phyloP scores from a whole-genome alignment of 2,888 invertebrate species.

The Scrobipalpa atriplicella region DNA sequence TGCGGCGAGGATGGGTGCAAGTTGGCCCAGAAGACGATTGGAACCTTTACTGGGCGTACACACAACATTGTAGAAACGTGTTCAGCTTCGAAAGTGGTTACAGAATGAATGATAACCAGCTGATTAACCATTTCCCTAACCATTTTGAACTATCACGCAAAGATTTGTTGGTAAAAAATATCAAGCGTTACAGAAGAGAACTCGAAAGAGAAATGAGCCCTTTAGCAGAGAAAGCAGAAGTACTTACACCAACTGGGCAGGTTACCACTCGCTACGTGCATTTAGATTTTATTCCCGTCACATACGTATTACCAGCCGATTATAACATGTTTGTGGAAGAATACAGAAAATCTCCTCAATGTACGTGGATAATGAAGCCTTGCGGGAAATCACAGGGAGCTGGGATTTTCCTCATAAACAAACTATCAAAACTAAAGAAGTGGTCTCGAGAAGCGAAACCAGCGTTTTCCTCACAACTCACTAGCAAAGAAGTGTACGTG shows the following conservation, averaged over 20 bases:
- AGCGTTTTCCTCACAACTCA: slow-evolving; percentile 90
- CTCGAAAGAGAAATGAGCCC: slow-evolving; percentile 94
- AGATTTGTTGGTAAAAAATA: slow-evolving; percentile 97
- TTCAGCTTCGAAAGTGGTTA: slow-evolving; percentile 81
- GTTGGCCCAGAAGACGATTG: slow-evolving; percentile 94
- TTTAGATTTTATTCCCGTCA: slow-evolving; percentile 95
- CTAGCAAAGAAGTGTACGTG: slow-evolving; percentile 93
- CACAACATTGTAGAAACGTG: slow-evolving; percentile 92
- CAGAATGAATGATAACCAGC: slow-evolving; percentile 89
- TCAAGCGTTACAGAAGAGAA: slow-evolving; percentile 95
- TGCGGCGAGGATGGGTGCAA: slow-evolving; percentile 85
- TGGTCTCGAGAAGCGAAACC: slow-evolving; percentile 93
- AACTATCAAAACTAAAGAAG: slow-evolving; percentile 94
- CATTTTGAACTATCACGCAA: slow-evolving; percentile 97
- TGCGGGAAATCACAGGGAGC: slow-evolving; percentile 96
- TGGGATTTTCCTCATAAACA: slow-evolving; percentile 97
- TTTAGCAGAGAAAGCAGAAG: slow-evolving; percentile 87
- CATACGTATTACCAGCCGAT: slow-evolving; percentile 96
- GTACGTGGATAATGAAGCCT: slow-evolving; percentile 98
- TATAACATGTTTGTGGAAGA: slow-evolving; percentile 98
- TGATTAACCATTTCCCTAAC: slow-evolving; percentile 97
- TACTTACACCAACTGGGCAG: slow-evolving; percentile 81
- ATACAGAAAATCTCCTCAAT: slow-evolving; percentile 94
- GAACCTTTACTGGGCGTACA: slow-evolving; percentile 97
- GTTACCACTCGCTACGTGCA: slow-evolving; percentile 87